Conservation (phyloP, 1,140 invertebrate genomes). For the Cyphomyrmex costatus region DNA sequence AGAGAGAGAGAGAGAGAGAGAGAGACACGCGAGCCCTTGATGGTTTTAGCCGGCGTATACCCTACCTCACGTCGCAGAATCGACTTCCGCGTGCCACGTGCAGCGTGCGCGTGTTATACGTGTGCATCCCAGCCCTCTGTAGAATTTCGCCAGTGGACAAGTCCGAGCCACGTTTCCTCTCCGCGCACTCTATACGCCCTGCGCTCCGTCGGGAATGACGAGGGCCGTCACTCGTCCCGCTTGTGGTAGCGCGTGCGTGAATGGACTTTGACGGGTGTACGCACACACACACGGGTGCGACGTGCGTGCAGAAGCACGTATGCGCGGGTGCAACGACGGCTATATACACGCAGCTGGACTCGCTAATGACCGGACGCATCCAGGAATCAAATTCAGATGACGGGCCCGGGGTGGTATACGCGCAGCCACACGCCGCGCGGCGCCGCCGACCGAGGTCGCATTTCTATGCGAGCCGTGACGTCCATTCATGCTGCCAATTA, state of each 20-base stretch:
- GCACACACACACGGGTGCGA: neutral
- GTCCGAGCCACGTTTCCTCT: neutral
- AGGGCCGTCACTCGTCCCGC: slow-evolving; percentile 59
- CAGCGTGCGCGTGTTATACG: slow-evolving; percentile 3
- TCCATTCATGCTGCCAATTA: slow-evolving; percentile 80
- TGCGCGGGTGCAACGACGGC: neutral
- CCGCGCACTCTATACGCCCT: slow-evolving; percentile 3
- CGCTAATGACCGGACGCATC: slow-evolving; percentile 80
- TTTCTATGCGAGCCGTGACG: slow-evolving; percentile 67
- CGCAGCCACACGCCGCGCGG: slow-evolving; percentile 54
- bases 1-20: neutral
- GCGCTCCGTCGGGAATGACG: slow-evolving; percentile 70
- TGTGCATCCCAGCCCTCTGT: neutral
- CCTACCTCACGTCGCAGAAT: slow-evolving; percentile 47
- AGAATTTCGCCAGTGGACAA: slow-evolving; percentile 51
- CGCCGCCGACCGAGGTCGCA: slow-evolving; percentile 36
- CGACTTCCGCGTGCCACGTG: slow-evolving; percentile 63
- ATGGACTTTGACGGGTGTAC: slow-evolving; percentile 61
- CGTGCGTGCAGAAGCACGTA: too few species aligned
- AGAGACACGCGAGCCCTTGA: slow-evolving; percentile 29
- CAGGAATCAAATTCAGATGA: slow-evolving; percentile 79
- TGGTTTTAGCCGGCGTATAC: neutral
- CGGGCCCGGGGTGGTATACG: slow-evolving; percentile 43
- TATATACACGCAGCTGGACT: slow-evolving; percentile 72
- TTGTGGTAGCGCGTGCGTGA: slow-evolving; percentile 60